phyloP scores from a whole-genome alignment of 2,888 invertebrate genomes.

The Hoplodrina blanda region DNA sequence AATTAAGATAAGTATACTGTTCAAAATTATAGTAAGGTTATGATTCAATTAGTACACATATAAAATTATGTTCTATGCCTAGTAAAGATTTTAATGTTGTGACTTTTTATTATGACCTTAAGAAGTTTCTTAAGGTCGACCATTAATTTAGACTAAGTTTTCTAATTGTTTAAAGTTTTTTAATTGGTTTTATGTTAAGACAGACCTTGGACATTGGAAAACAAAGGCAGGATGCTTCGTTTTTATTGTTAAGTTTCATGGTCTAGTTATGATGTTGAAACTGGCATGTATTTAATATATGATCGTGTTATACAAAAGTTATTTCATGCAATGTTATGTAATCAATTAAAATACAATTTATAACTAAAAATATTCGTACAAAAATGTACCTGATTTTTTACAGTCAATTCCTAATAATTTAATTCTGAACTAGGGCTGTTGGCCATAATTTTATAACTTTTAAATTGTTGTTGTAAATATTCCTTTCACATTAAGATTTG shows the following conservation, averaged over 20 bases:
- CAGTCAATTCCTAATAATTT: conserved; percentile 3
- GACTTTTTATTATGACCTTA: not conserved
- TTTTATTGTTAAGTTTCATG: conserved; percentile 27
- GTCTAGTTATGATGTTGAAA: conserved; percentile 45
- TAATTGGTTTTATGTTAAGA: conserved; percentile 29
- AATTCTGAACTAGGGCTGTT: conserved; percentile 54
- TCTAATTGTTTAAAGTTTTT: not conserved
- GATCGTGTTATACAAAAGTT: not conserved
- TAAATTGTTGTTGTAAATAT: conserved; percentile 39
- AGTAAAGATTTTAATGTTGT: conserved; percentile 1
- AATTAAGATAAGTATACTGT: conserved; percentile 12
- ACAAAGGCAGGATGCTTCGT: conserved; percentile 11
- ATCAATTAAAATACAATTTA: not conserved
- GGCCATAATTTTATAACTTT: conserved; percentile 20
- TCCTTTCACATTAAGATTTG: not conserved
- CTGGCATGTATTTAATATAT: conserved; percentile 25
- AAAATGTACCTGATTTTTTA: conserved; percentile 26
- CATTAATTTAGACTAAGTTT: conserved; percentile 34
- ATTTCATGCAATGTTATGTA: not conserved
- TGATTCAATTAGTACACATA: not conserved
- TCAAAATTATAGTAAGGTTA: conserved; percentile 19
- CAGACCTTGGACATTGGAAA: not conserved
- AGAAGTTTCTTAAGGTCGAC: not conserved
- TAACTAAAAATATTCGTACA: conserved; percentile 22
- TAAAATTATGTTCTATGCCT: not conserved